phyloP scores from a whole-genome alignment of 2,888 invertebrate species.

The Agonum fuliginosum region DNA sequence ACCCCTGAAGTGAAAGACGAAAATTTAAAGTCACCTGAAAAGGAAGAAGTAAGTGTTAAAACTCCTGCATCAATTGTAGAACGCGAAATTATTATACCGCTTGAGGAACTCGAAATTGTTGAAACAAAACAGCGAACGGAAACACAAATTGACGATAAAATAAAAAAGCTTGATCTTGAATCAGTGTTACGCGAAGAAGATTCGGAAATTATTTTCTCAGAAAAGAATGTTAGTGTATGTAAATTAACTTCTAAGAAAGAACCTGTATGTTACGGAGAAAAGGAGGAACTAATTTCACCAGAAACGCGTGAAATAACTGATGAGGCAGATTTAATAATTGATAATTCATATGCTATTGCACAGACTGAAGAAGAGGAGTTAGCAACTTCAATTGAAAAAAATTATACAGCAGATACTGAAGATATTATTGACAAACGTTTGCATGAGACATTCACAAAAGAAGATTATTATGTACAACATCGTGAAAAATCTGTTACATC shows the following conservation, averaged over 20 bases:
- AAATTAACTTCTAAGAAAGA: neutral
- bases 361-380: neutral
- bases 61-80: neutral
- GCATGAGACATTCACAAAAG: neutral
- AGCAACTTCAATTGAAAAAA: neutral
- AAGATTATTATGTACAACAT: neutral
- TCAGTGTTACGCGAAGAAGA: neutral
- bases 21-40: too few relatives aligned
- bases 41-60: neutral
- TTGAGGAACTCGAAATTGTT: neutral
- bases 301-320: constrained; percentile 25
- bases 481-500: constrained; percentile 41
- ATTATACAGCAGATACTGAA: neutral
- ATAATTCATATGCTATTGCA: neutral
- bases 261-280: neutral
- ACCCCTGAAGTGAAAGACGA: neutral
- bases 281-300: neutral
- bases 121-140: neutral
- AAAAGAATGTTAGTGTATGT: neutral
- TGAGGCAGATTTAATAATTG: constrained; percentile 3
- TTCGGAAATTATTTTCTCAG: neutral
- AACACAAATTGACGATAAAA: neutral
- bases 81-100: neutral
- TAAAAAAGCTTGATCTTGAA: neutral
- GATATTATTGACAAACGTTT: neutral